Conservation (phyloP, 1,140 invertebrate species). For the Dryas iulia region DNA sequence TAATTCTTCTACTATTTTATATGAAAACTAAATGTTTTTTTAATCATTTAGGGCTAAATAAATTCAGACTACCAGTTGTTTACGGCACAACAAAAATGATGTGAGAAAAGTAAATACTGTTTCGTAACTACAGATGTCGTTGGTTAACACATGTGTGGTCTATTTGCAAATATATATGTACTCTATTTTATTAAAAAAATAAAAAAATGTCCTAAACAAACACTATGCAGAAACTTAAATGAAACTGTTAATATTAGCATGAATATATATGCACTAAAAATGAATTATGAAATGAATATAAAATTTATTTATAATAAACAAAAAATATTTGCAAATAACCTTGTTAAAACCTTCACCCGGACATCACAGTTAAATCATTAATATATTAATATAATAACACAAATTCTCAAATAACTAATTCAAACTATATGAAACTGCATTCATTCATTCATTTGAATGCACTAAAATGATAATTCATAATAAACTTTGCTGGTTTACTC, state of each 20-base stretch:
- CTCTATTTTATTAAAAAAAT: background rate
- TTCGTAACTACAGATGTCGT: conserved; percentile 65
- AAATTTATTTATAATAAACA: background rate
- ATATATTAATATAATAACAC: conserved; percentile 39
- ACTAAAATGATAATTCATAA: no score
- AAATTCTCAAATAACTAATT: conserved; percentile 53
- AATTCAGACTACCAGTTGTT: conserved; percentile 52
- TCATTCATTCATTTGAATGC: no score
- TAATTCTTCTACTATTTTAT: background rate
- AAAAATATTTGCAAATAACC: conserved; percentile 64
- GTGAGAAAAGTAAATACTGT: conserved; percentile 76
- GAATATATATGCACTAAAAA: background rate
- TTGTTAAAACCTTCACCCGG: conserved; percentile 68
- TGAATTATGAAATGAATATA: background rate
- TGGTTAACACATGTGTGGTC: conserved; percentile 51
- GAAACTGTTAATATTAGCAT: background rate
- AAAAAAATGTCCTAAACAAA: conserved; percentile 5
- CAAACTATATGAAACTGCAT: no score
- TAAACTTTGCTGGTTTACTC: no score
- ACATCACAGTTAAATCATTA: conserved; percentile 64
- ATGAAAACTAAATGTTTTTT: background rate
- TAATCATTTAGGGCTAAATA: conserved; percentile 14
- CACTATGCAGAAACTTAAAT: background rate
- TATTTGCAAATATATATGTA: conserved; percentile 69
- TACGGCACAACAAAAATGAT: conserved; percentile 47